Conservation (phyloP, 1,140 invertebrate species). For the Halotydeus destructor region DNA sequence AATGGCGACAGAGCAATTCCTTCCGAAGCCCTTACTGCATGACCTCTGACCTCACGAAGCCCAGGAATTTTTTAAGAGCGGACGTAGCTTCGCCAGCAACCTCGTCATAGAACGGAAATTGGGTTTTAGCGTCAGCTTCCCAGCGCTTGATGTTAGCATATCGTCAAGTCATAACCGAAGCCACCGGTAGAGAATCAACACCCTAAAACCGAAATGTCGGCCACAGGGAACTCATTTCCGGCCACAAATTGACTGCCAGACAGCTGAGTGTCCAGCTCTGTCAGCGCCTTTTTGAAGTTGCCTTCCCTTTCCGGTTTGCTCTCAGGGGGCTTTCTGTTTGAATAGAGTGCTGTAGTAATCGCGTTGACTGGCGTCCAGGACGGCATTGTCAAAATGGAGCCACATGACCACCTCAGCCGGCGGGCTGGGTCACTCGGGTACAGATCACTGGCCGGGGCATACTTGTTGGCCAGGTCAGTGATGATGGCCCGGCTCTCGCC, state of each 20-base stretch:
- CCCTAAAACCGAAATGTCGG: constrained; percentile 28
- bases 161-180: constrained; percentile 52
- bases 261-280: constrained; percentile 24
- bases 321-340: not conserved
- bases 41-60: too few relatives aligned
- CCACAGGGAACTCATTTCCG: constrained; percentile 38
- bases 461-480: constrained; percentile 22
- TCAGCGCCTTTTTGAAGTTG: constrained; percentile 23
- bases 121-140: constrained; percentile 56
- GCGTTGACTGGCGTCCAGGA: constrained; percentile 8
- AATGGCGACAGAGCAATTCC: too few relatives aligned
- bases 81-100: constrained; percentile 1
- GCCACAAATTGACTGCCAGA: constrained; percentile 22
- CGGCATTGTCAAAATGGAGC: constrained; percentile 45
- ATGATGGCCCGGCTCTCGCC: constrained; percentile 16
- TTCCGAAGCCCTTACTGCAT: too few relatives aligned
- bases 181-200: constrained; percentile 15
- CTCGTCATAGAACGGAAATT: constrained; percentile 1
- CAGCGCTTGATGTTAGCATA: constrained; percentile 40
- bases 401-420: constrained; percentile 46
- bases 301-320: constrained; percentile 10
- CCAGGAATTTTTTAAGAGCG: too few relatives aligned
- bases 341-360: constrained; percentile 9
- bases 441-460: constrained; percentile 36
- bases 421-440: constrained; percentile 31